A percentile compares a stretch with the other conserved stretches of the same genome.
phyloP scores from a whole-genome alignment of 1,140 invertebrate genomes.

The Apis laboriosa region DNA sequence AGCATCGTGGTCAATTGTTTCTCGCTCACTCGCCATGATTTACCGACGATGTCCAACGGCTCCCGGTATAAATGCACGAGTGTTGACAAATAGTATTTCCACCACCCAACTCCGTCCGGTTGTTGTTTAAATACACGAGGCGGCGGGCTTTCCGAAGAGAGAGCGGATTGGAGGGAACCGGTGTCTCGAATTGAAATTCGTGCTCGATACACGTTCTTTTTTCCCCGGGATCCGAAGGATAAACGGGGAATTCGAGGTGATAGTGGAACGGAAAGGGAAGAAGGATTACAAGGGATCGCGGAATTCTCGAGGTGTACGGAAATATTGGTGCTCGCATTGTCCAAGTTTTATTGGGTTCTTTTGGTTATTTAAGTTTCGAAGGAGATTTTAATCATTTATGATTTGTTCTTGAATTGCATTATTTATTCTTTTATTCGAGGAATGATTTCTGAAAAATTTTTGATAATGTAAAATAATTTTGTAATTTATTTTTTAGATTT shows the following conservation, averaged over 20 bases:
- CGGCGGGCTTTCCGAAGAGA: not conserved
- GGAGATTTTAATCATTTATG: not conserved
- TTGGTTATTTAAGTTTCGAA: too few relatives aligned
- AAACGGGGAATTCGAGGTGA: not conserved
- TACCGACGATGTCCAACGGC: constrained; percentile 57
- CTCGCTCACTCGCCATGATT: constrained; percentile 57
- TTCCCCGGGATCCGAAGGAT: not conserved
- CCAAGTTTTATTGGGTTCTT: not conserved
- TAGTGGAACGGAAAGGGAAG: not conserved
- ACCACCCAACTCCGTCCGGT: not conserved
- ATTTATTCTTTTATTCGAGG: too few relatives aligned
- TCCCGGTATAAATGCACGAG: constrained; percentile 62
- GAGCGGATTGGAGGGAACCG: not conserved
- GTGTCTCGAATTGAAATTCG: constrained; percentile 38
- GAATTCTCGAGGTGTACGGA: not conserved
- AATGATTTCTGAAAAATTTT: too few relatives aligned
- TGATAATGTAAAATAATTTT: too few relatives aligned
- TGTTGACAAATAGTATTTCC: constrained; percentile 70
- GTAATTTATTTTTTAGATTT: too few relatives aligned
- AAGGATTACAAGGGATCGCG: not conserved
- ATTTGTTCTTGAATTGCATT: not conserved
- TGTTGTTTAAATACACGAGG: constrained; percentile 33
- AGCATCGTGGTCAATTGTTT: constrained; percentile 62
- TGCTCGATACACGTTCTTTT: not conserved
- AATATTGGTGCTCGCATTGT: not conserved